Base-by-base conservation (phyloP, 1,140 invertebrate genomes). In the Elymnias hypermnestra region DNA sequence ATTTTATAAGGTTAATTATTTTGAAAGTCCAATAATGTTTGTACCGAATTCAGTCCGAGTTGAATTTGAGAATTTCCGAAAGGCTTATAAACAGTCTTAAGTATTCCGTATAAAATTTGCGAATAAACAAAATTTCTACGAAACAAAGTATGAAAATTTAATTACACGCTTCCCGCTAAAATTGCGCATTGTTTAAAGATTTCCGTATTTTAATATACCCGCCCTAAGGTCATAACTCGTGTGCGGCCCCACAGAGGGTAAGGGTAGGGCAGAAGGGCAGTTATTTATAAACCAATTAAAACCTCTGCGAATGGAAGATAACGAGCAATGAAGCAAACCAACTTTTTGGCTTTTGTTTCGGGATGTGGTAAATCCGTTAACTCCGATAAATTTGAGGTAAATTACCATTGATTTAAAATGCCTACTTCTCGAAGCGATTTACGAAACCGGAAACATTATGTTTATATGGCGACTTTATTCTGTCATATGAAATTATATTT, bases 201-300 rank as follows among this genome's bases (percentile, higher is more conserved):
- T 72, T 59, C 53, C 53, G 45, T 44, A 53, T 65, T 75, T 72
- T 68, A 73, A 72, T 70, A 68, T 58, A 68, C 62, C 55, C 59
- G 43, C 58, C 66, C 64, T 65, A 57, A 69, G 72, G 68, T 67
- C 69, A 70, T 74, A 74, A 72, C 57, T 69, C 58, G 59, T 60
- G 48, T 52, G 54, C 48, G 35, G 41, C 47, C 46, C n/a, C n/a
- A 38, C 39, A 33, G 62, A 66, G 73, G 71, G 75, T 73, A 66
- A 62, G 55, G 47, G 43, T 33, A 38, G 36, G 39, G 53, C 23
- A 25, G n/a, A 33, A 43, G 33, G 53, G 47, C 53, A 63, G 67
- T 77, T 79, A 77, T 79, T 79, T 77, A 79, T 79, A 79, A 76
- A 73, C 62, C 75, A 79, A 79, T 79, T 79, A 73, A 73, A 79